Conservation (phyloP, 2,888 invertebrate species). For the Ichneumoninae sp. region DNA sequence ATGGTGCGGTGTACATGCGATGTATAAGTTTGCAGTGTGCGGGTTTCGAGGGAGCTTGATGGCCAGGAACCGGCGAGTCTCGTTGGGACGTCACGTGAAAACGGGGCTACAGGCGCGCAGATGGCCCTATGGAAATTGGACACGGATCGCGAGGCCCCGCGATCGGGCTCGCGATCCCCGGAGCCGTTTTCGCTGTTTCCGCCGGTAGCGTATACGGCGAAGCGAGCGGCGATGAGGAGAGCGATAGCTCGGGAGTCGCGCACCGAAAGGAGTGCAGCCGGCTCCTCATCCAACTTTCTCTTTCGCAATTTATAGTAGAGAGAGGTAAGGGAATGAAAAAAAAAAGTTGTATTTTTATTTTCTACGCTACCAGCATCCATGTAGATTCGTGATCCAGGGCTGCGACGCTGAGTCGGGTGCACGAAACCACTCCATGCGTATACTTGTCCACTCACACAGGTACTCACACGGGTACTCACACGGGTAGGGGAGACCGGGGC, state of each 20-base stretch:
- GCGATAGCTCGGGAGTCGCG: background rate
- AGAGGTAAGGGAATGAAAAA: background rate
- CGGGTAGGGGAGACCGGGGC: too few relatives aligned
- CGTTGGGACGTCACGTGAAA: constrained; percentile 51
- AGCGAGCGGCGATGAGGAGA: background rate
- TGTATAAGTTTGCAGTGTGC: background rate
- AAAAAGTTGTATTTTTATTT: constrained; percentile 24
- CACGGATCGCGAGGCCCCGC: constrained; percentile 30
- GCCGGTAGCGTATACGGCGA: background rate
- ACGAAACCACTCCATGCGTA: too few relatives aligned
- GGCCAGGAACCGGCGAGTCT: constrained; percentile 11
- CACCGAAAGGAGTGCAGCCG: background rate
- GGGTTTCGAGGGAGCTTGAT: background rate
- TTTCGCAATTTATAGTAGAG: constrained; percentile 18
- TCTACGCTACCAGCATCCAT: constrained; percentile 37
- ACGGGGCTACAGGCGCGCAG: constrained; percentile 35
- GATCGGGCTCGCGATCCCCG: constrained; percentile 13
- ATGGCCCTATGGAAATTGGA: constrained; percentile 54
- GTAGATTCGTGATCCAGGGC: constrained; percentile 40
- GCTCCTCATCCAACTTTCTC: background rate
- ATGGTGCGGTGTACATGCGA: background rate
- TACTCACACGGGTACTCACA: too few relatives aligned
- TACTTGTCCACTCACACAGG: too few relatives aligned
- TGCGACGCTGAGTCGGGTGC: too few relatives aligned
- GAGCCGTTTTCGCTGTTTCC: constrained; percentile 38